These are phyloP conservation scores for Pseudomyrmex concolor DNA, from an alignment of 1,140 invertebrate genomes.

Conservation along the genomic window DNA sequence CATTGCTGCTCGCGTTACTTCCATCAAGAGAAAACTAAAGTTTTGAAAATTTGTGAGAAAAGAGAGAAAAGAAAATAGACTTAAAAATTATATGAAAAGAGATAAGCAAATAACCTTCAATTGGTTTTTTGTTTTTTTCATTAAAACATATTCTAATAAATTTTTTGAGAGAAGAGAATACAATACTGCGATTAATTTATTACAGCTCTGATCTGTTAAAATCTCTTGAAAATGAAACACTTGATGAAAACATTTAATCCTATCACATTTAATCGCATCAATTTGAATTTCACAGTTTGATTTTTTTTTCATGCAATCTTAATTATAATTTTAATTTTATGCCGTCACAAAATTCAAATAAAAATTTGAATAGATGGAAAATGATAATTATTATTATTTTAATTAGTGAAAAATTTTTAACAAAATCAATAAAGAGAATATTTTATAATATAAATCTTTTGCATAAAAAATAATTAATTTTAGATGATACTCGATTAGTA, in stretches of 20 bases:
- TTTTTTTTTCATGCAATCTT: not conserved
- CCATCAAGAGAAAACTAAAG: not conserved
- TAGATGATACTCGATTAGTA: too few relatives aligned
- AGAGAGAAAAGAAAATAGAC: not conserved
- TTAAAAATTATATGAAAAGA: not conserved
- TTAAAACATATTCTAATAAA: not conserved
- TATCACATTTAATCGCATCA: conserved; percentile 27
- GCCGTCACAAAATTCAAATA: not conserved
- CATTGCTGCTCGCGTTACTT: not conserved
- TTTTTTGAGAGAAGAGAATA: not conserved
- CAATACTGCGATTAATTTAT: not conserved
- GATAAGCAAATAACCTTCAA: not conserved
- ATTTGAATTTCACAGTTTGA: conserved; percentile 30
- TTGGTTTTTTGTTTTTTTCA: not conserved
- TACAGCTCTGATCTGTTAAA: not conserved
- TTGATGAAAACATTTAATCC: conserved; percentile 18
- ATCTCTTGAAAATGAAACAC: conserved; percentile 22
- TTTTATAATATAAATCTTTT: not conserved
- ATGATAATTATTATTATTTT: not conserved
- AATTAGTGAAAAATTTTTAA: not conserved
- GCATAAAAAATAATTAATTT: too few relatives aligned
- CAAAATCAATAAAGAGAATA: not conserved
- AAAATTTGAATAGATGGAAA: conserved; percentile 17
- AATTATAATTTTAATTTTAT: conserved; percentile 37
- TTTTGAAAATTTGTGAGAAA: not conserved